Percentiles rank a stretch among this genome's conserved stretches.
Conservation (phyloP, 2,113 vertebrate genomes). For the Serilophus lunatus region DNA sequence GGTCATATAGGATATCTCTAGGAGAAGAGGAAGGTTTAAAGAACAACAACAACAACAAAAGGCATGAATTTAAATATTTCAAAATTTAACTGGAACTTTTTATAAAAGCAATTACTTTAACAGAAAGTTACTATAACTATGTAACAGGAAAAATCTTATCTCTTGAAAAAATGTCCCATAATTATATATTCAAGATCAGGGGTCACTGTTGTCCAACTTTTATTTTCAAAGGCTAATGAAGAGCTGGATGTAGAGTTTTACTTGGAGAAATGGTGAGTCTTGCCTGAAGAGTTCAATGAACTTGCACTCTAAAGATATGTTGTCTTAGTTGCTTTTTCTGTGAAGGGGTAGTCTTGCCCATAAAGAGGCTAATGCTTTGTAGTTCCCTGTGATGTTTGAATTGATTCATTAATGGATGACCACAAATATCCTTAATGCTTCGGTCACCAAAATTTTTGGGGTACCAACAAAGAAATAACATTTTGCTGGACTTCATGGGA, state of each 20-base stretch:
- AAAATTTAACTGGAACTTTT: neutral
- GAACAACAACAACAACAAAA: neutral
- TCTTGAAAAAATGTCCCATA: neutral
- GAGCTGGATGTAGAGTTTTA: constrained; percentile 77
- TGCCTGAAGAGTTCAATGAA: neutral
- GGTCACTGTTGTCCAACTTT: neutral
- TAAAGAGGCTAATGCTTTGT: neutral
- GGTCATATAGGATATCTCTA: neutral
- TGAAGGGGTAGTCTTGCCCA: neutral
- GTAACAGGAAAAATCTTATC: neutral
- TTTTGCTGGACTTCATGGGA: neutral
- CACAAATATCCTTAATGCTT: neutral
- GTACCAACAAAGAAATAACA: neutral
- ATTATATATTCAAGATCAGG: neutral
- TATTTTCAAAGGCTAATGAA: constrained; percentile 56
- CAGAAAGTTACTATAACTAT: neutral
- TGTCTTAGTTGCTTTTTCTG: neutral
- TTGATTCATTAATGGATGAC: neutral
- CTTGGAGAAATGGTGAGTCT: constrained; percentile 76
- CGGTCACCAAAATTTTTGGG: neutral
- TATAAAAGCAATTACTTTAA: neutral
- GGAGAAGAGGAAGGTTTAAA: neutral
- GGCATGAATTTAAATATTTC: neutral
- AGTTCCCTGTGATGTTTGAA: neutral
- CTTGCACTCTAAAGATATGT: neutral